Conservation (phyloP, 2,113 vertebrate species). For the Dolichotis patagonum region DNA sequence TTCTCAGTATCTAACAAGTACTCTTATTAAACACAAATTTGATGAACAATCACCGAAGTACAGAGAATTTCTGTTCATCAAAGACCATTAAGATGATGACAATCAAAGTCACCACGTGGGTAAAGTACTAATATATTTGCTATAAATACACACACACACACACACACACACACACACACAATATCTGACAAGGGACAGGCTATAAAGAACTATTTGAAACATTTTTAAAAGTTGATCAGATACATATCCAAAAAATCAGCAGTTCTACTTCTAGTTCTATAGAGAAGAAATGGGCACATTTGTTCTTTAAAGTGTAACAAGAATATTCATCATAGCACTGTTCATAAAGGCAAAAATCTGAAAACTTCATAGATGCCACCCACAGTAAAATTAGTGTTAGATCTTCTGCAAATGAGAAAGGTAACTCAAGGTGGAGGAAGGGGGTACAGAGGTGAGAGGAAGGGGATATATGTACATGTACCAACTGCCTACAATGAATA, state of each 20-base stretch:
- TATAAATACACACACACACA: neutral
- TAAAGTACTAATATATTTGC: neutral
- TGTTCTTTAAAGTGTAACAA: neutral
- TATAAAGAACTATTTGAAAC: neutral
- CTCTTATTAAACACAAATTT: neutral
- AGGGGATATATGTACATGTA: neutral
- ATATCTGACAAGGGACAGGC: neutral
- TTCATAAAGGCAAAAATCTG: neutral
- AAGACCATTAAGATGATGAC: neutral
- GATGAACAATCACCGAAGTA: neutral
- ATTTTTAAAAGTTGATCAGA: neutral
- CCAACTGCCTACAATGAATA: neutral
- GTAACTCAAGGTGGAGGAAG: no score
- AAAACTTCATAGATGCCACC: neutral
- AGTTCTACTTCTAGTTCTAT: conserved; percentile 13
- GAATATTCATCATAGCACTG: neutral
- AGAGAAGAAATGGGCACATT: neutral
- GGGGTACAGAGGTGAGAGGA: neutral
- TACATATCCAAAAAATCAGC: neutral
- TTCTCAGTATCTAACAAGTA: neutral
- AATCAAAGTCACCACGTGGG: neutral
- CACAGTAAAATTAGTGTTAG: neutral
- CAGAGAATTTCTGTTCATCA: neutral
- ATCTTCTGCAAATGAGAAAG: neutral
- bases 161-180: neutral